Percentiles rank a stretch among this genome's conserved stretches.
Evolutionary conservation across 2,113 vertebrate genomes (phyloP).

Genomic region (Chiloscyllium plagiosum): DNA sequence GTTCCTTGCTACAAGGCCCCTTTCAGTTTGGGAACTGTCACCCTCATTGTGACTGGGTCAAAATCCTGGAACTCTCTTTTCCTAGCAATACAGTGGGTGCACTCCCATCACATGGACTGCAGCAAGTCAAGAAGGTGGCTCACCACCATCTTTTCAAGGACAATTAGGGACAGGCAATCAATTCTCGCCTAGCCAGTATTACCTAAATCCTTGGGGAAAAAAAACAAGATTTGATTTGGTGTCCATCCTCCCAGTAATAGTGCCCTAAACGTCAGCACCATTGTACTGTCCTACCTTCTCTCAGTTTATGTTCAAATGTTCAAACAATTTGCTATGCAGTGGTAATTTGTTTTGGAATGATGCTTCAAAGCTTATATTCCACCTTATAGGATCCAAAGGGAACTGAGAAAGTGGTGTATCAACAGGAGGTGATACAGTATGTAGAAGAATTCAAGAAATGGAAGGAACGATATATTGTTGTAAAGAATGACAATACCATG

Average conservation of each 20-base stretch:
- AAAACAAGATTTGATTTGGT: background rate
- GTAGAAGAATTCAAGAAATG: slow-evolving; percentile 78
- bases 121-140: no score
- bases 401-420: slow-evolving; percentile 59
- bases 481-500: slow-evolving; percentile 73
- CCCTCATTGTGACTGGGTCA: no score
- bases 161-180: no score
- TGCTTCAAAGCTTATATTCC: background rate
- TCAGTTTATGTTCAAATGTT: no score
- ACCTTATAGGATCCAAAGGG: slow-evolving; percentile 54
- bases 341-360: background rate
- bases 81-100: no score
- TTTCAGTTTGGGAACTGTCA: background rate
- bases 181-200: no score
- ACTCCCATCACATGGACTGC: no score
- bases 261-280: background rate
- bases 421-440: slow-evolving; percentile 63
- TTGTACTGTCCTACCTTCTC: background rate
- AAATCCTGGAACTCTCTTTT: no score
- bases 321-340: background rate
- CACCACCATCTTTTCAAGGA: no score
- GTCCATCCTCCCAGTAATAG: background rate
- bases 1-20: background rate
- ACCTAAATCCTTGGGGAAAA: background rate
- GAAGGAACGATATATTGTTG: slow-evolving; percentile 73